Conservation (phyloP, 2,113 vertebrate genomes). For the Haemorhous mexicanus region DNA sequence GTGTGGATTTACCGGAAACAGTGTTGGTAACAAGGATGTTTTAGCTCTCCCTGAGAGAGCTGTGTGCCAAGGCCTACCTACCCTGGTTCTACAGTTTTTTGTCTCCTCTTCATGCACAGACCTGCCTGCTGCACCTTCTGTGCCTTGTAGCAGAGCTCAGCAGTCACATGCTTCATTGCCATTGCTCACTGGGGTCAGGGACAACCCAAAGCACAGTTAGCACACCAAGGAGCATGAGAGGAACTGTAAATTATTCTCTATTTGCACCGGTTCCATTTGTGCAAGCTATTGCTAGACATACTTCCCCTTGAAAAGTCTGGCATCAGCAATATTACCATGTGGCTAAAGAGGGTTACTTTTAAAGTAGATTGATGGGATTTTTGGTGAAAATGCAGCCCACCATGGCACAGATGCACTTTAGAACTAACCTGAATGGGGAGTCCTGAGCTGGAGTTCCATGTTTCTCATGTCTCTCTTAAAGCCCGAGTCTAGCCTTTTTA, state of each 20-base stretch:
- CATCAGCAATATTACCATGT: neutral
- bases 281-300: neutral
- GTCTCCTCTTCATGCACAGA: neutral
- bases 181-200: accelerated
- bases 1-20: neutral
- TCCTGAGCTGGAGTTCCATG: neutral
- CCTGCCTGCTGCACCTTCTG: neutral
- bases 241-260: neutral
- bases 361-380: neutral
- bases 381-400: neutral
- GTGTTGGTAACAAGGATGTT: neutral
- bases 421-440: neutral
- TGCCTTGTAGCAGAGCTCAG: neutral
- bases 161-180: neutral
- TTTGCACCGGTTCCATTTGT: neutral
- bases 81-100: neutral
- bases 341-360: neutral
- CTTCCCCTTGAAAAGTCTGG: neutral
- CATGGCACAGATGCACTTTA: accelerated
- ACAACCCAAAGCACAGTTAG: neutral
- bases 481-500: neutral
- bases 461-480: neutral
- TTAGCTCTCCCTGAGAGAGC: neutral
- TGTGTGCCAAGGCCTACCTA: neutral
- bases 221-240: neutral